Evolutionary conservation across 2,113 vertebrate species (phyloP).

Genomic region (Grallaria varia): DNA sequence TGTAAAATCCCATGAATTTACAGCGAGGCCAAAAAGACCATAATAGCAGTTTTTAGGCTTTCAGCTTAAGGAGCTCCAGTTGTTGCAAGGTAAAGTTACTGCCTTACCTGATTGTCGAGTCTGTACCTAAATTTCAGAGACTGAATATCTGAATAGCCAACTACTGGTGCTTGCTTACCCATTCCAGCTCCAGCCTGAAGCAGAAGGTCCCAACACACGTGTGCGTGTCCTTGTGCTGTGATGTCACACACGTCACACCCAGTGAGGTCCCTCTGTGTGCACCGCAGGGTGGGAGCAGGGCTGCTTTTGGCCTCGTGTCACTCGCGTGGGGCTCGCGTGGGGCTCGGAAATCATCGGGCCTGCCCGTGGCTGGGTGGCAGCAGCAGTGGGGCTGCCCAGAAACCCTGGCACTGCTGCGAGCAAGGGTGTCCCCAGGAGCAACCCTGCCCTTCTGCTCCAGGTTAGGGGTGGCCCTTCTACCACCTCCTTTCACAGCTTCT

Average conservation of each 20-base stretch:
- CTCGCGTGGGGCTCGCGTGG: no score
- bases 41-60: background rate
- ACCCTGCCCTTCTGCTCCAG: accelerated
- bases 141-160: background rate
- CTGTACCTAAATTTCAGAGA: background rate
- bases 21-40: background rate
- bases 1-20: background rate
- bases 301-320: accelerated
- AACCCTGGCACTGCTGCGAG: accelerated
- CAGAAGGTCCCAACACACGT: background rate
- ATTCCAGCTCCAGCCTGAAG: background rate
- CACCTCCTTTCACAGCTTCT: background rate
- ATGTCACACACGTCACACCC: accelerated
- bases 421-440: accelerated
- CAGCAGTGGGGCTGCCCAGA: no score
- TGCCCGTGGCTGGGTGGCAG: no score
- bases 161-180: background rate
- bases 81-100: background rate
- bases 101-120: background rate
- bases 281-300: accelerated
- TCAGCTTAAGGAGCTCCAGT: background rate
- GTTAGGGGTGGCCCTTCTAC: background rate
- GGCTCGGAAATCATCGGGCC: no score
- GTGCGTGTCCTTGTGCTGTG: background rate
- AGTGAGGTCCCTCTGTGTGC: background rate